A percentile compares a stretch with the other conserved stretches of the same genome.
Conservation (phyloP, 1,140 invertebrate genomes). For the Diorhabda elongata region DNA sequence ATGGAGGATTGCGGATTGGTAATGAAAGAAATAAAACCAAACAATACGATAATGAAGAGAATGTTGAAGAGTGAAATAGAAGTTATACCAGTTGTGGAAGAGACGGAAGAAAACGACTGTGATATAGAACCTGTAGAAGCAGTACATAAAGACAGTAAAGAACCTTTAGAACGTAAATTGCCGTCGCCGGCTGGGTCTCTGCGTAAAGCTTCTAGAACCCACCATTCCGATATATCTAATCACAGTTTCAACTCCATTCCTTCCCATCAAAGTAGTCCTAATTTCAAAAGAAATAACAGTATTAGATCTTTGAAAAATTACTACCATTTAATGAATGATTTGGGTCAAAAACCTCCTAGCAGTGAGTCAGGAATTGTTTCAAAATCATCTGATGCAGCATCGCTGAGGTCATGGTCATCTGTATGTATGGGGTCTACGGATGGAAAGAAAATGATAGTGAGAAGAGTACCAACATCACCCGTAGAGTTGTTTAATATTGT, state of each 20-base stretch:
- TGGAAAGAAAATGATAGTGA: slow-evolving; percentile 76
- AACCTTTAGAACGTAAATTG: slow-evolving; percentile 4
- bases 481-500: slow-evolving; percentile 77
- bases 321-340: slow-evolving; percentile 29
- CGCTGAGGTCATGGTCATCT: slow-evolving; percentile 70
- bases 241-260: slow-evolving; percentile 11
- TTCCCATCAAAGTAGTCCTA: slow-evolving; percentile 24
- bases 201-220: not conserved
- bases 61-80: slow-evolving; percentile 4
- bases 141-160: not conserved
- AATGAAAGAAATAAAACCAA: slow-evolving; percentile 15
- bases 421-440: slow-evolving; percentile 82
- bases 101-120: slow-evolving; percentile 18
- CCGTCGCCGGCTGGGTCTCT: slow-evolving; percentile 8
- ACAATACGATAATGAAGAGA: slow-evolving; percentile 3
- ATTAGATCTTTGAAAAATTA: slow-evolving; percentile 34
- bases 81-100: slow-evolving; percentile 6
- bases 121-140: slow-evolving; percentile 15
- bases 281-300: slow-evolving; percentile 35
- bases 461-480: slow-evolving; percentile 74
- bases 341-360: slow-evolving; percentile 27
- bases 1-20: slow-evolving; percentile 8
- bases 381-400: slow-evolving; percentile 57
- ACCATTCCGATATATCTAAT: slow-evolving; percentile 4
- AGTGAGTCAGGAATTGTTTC: slow-evolving; percentile 37